phyloP scores from a whole-genome alignment of 2,888 invertebrate genomes.

The Polydrusus pterygomalis region DNA sequence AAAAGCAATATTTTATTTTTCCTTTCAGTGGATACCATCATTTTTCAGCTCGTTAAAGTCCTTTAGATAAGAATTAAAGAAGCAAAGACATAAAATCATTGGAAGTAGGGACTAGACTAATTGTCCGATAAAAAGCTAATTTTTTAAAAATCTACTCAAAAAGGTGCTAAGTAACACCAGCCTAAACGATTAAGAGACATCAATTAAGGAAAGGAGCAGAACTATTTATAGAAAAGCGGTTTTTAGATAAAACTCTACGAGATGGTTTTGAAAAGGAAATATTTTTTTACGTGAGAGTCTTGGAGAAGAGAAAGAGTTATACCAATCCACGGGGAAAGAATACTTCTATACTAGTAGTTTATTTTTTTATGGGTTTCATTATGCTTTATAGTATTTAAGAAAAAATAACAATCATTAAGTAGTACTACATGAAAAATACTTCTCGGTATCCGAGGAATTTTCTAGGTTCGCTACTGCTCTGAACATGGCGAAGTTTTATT shows the following conservation, averaged over 20 bases:
- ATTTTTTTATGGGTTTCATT: too few relatives aligned
- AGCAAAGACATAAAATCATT: slow-evolving; percentile 60
- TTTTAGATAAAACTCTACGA: slow-evolving; percentile 6
- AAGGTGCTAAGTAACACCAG: slow-evolving; percentile 21
- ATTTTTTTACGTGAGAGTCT: too few relatives aligned
- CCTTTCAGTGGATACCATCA: not conserved
- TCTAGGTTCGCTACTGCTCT: too few relatives aligned
- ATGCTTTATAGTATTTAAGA: too few relatives aligned
- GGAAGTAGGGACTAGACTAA: slow-evolving; percentile 66
- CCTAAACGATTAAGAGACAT: slow-evolving; percentile 4
- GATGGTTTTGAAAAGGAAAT: too few relatives aligned
- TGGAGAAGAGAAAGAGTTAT: too few relatives aligned
- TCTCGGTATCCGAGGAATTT: too few relatives aligned
- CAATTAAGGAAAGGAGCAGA: not conserved
- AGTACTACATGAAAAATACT: too few relatives aligned
- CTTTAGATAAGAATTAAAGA: slow-evolving; percentile 25
- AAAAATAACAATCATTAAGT: too few relatives aligned
- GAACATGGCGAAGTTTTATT: too few relatives aligned
- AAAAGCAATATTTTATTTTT: not conserved
- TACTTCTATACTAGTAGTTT: too few relatives aligned
- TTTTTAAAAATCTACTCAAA: not conserved
- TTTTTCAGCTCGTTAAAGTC: slow-evolving; percentile 5
- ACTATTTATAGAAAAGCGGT: not conserved
- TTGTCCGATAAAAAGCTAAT: slow-evolving; percentile 63
- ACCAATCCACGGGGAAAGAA: too few relatives aligned